Base-by-base conservation (phyloP, 2,113 vertebrate genomes). In the Gymnobelideus leadbeateri region DNA sequence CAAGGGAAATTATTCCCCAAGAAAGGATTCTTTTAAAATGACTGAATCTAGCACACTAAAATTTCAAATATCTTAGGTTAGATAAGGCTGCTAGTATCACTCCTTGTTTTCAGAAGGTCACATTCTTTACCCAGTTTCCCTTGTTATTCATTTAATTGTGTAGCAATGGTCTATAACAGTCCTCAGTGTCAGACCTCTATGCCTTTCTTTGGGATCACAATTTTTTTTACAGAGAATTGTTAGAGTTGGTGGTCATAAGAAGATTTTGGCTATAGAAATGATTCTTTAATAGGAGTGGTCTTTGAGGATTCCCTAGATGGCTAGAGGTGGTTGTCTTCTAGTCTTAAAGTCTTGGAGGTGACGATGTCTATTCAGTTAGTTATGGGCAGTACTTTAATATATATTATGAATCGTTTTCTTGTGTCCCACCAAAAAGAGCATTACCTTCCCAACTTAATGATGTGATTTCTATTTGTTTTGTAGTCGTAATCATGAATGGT, bases 61-160 rank as follows among this genome's bases (percentile, higher is more conserved):
- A 77, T 3, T 77, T 77, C 68, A 77, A 77, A 1, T 19, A 77
- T 21, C 37, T 77, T 77, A n/a, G 4, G 5, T 77, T n/a, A 77
- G 37, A n/a, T 19, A n/a, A 77, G 16, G 68, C 37, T 77, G 31
- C 68, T n/a, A n/a, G n/a, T 77, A n/a, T 77, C 68, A n/a, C 68
- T 14, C 0, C 51, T 16, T 2, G 0, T 11, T 3, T 54, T 10
- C 28, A 1, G 25, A 89, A 92, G 31, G 91, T 53, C 37, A 77
- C 5, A 52, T 51, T 55, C 0, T 0, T 43, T 6, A 8, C 21
- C 2, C 3, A 19, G 57, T 61, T n/a, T 28, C 16, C 26, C 26
- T 21, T n/a, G 8, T 28, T 24, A n/a, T 92, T 93, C 57, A 16
- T n/a, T 24, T 0, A 9, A 43, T 26, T 68, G 52, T 68, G 24